These are phyloP conservation scores for Acanthisitta chloris DNA, from an alignment of 2,113 vertebrate genomes.

Conservation along the genomic window DNA sequence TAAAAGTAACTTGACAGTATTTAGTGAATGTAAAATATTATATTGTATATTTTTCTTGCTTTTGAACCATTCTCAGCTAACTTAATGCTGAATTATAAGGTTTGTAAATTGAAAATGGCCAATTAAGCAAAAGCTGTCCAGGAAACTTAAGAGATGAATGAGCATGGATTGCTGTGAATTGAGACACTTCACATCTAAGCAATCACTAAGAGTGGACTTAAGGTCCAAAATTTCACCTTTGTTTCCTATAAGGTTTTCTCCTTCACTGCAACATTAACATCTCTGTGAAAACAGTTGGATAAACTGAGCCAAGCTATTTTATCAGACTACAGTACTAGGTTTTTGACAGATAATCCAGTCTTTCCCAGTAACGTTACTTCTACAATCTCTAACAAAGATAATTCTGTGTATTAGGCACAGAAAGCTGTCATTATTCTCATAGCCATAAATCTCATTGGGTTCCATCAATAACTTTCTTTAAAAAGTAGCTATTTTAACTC, in stretches of 20 bases:
- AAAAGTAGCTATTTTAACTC: not conserved
- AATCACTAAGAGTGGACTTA: not conserved
- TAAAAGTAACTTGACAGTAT: not conserved
- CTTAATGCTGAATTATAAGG: not conserved
- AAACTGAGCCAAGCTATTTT: not conserved
- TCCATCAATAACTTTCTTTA: not conserved
- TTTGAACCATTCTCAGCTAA: not conserved
- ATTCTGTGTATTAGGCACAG: not conserved
- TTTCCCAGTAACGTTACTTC: not conserved
- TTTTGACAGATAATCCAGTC: not conserved
- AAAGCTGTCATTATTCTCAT: not conserved
- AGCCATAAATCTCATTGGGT: not conserved
- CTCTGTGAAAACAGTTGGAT: not conserved
- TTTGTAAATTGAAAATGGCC: not conserved
- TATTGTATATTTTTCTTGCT: not conserved
- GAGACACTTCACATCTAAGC: not conserved
- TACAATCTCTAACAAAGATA: not conserved
- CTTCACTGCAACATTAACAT: not conserved
- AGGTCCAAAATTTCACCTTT: not conserved
- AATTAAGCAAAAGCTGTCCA: not conserved
- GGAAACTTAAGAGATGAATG: not conserved
- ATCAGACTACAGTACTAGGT: not conserved
- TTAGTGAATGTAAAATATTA: not conserved
- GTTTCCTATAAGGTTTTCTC: not conserved
- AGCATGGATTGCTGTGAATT: not conserved